phyloP scores from a whole-genome alignment of 2,797 vertebrate species.

The Centropyge bicolor region DNA sequence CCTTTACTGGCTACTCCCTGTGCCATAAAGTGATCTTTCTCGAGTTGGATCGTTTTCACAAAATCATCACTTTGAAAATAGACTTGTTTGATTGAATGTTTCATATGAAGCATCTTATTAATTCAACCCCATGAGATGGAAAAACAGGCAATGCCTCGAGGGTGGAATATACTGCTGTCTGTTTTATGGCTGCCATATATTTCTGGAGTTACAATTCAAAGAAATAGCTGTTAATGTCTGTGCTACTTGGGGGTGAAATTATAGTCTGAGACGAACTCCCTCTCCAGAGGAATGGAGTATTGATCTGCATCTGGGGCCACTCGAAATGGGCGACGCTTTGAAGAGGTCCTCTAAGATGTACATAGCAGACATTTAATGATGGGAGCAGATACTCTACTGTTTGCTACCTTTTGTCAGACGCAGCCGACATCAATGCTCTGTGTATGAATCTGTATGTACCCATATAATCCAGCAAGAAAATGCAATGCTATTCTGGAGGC shows the following conservation, averaged over 20 bases:
- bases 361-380: constrained; percentile 48
- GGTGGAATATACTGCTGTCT: constrained; percentile 58
- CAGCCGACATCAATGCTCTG: background rate
- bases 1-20: constrained; percentile 51
- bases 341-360: constrained; percentile 37
- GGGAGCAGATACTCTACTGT: constrained; percentile 1
- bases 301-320: constrained; percentile 61
- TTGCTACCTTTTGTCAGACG: constrained; percentile 16
- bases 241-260: constrained; percentile 63
- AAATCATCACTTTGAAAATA: constrained; percentile 67
- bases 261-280: constrained; percentile 55
- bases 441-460: background rate
- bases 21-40: constrained; percentile 57
- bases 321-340: constrained; percentile 58
- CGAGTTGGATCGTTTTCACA: constrained; percentile 56
- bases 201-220: constrained; percentile 62
- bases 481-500: background rate
- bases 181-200: constrained; percentile 69
- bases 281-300: constrained; percentile 63
- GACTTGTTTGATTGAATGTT: constrained; percentile 68
- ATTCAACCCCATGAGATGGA: constrained; percentile 63
- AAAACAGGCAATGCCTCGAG: constrained; percentile 56
- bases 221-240: constrained; percentile 66
- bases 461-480: constrained; percentile 12
- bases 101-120: constrained; percentile 65